Conservation (phyloP, 2,888 invertebrate species). For the Heliconius erato region DNA sequence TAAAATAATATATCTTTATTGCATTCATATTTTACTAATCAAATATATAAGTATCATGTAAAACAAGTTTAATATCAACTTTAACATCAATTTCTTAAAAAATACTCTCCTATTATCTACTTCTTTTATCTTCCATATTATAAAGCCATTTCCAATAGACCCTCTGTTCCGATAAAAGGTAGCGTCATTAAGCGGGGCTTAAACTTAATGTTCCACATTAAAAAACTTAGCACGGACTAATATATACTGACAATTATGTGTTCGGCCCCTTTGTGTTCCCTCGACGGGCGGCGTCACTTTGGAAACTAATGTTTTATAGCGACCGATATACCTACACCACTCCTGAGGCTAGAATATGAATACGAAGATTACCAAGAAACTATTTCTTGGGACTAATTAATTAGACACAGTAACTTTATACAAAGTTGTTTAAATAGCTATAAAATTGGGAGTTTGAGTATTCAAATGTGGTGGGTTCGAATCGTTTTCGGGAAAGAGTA, state of each 20-base stretch:
- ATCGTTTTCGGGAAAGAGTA: neutral
- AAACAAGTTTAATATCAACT: neutral
- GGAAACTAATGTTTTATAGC: conserved; percentile 47
- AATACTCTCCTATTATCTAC: conserved; percentile 9
- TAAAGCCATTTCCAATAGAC: conserved; percentile 30
- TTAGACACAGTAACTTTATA: conserved; percentile 18
- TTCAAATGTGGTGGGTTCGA: neutral
- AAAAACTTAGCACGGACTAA: conserved; percentile 60
- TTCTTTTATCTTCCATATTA: conserved; percentile 24
- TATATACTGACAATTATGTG: conserved; percentile 56
- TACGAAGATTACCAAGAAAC: conserved; percentile 15
- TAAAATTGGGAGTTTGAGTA: neutral
- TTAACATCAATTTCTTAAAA: neutral
- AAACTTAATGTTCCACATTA: conserved; percentile 50
- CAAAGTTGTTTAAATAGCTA: conserved; percentile 6
- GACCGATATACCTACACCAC: conserved; percentile 18
- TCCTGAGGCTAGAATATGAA: conserved; percentile 16
- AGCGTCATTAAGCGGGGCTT: conserved; percentile 33
- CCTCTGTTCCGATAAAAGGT: conserved; percentile 25
- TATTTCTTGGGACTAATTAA: conserved; percentile 14
- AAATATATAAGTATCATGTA: neutral
- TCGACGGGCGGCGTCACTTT: conserved; percentile 53
- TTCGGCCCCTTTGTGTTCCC: conserved; percentile 68
- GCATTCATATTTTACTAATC: neutral
- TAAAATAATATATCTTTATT: neutral